Percentiles rank a stretch among this genome's conserved stretches.
These are phyloP conservation scores for Acholoe squamosa DNA, from an alignment of 2,888 invertebrate species.

Conservation along the genomic window DNA sequence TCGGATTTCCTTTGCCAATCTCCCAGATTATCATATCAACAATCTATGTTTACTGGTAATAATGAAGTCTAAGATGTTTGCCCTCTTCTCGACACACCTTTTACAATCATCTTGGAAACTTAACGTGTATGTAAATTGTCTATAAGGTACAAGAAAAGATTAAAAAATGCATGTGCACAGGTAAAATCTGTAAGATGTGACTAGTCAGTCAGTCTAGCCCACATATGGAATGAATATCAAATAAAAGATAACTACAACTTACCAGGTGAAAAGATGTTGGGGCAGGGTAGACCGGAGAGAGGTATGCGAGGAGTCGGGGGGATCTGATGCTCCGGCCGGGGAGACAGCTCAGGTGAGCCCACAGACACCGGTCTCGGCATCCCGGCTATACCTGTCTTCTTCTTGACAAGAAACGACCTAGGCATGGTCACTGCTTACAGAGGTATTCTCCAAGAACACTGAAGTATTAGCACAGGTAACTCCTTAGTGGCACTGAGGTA, in stretches of 20 bases:
- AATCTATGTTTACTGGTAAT: no score
- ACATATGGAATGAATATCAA: no score
- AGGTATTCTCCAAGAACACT: background rate
- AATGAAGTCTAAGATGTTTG: no score
- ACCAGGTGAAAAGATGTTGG: constrained; percentile 57
- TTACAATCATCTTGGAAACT: no score
- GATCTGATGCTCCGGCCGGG: background rate
- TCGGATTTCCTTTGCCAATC: no score
- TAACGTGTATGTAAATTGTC: no score
- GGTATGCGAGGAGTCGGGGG: background rate
- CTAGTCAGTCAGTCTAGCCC: no score
- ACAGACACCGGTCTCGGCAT: constrained; percentile 22
- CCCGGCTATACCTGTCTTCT: constrained; percentile 21
- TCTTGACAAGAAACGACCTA: constrained; percentile 49
- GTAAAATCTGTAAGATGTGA: no score
- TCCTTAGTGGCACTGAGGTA: background rate
- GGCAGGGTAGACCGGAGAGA: background rate
- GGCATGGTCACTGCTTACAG: background rate
- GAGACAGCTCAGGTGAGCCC: background rate
- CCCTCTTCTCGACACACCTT: no score
- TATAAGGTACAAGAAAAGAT: no score
- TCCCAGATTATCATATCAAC: no score
- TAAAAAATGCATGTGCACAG: no score
- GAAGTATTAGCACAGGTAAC: background rate
- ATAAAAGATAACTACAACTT: background rate